Evolutionary conservation across 2,113 vertebrate genomes (phyloP).

Genomic region (Sprattus sprattus): DNA sequence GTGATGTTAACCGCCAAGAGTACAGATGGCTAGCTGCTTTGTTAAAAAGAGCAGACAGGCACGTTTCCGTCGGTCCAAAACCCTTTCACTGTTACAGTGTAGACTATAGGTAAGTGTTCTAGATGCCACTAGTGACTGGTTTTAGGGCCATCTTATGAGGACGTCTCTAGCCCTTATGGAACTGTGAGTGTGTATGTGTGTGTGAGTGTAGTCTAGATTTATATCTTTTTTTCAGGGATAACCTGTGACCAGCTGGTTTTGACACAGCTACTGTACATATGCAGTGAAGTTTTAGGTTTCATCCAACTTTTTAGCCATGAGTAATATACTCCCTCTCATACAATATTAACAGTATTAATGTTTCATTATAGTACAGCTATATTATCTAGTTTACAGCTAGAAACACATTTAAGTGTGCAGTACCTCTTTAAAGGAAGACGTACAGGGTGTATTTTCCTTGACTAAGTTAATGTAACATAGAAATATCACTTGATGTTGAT

Average conservation of each 20-base stretch:
- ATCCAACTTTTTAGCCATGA: no score
- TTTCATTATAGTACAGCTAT: no score
- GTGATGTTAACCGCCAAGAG: slow-evolving; percentile 35
- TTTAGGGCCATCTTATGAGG: not conserved
- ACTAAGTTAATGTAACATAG: no score
- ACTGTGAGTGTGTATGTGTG: not conserved
- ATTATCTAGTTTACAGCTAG: no score
- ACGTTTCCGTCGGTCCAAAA: not conserved
- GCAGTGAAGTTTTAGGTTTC: no score
- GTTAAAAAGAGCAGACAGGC: slow-evolving; percentile 7
- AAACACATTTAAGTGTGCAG: no score
- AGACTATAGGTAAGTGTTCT: not conserved
- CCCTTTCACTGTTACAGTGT: not conserved
- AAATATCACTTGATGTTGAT: no score
- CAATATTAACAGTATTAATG: no score
- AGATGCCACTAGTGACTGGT: not conserved
- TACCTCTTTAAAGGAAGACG: no score
- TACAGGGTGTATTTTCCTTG: no score
- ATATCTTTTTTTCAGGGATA: not conserved
- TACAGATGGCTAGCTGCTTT: not conserved
- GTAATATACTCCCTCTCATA: no score
- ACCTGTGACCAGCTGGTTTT: not conserved
- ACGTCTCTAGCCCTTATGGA: not conserved
- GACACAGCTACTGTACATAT: no score
- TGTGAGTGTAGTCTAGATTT: not conserved